Evolutionary conservation across 1,140 invertebrate genomes (phyloP).

Genomic region (Tenebrio molitor): DNA sequence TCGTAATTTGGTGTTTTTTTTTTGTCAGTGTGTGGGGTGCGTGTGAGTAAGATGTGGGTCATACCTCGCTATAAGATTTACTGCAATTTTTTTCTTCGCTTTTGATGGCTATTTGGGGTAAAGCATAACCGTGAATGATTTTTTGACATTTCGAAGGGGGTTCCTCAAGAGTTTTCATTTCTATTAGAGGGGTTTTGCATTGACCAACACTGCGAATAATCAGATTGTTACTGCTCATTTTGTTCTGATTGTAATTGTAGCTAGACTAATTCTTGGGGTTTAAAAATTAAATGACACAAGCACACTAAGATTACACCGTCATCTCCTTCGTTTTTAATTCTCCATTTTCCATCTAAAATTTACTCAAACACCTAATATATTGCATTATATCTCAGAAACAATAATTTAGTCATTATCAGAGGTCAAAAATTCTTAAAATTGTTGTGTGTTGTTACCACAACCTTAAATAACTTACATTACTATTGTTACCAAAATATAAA

Average conservation of each 20-base stretch:
- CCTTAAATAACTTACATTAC: too few relatives aligned
- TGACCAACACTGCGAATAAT: conserved; percentile 45
- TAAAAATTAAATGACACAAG: conserved; percentile 8
- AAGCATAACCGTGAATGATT: conserved; percentile 51
- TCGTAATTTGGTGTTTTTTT: too few relatives aligned
- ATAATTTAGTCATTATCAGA: too few relatives aligned
- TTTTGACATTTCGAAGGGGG: conserved; percentile 53
- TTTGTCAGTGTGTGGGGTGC: too few relatives aligned
- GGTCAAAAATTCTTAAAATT: too few relatives aligned
- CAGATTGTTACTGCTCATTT: conserved; percentile 45
- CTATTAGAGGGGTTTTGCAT: conserved; percentile 29
- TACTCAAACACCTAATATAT: too few relatives aligned
- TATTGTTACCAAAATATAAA: too few relatives aligned
- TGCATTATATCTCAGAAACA: too few relatives aligned
- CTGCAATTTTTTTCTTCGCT: conserved; percentile 44
- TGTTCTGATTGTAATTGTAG: conserved; percentile 2
- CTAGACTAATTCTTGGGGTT: neutral
- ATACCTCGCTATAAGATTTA: conserved; percentile 51
- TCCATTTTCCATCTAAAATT: too few relatives aligned
- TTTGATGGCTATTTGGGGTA: conserved; percentile 55
- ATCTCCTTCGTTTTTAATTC: too few relatives aligned
- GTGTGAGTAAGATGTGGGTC: neutral
- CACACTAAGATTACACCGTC: neutral
- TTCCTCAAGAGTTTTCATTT: conserved; percentile 34
- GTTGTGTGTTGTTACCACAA: too few relatives aligned